A percentile compares a stretch with the other conserved stretches of the same genome.
These are phyloP conservation scores for Enoplosus armatus DNA, from an alignment of 2,797 vertebrate genomes.

Conservation along the genomic window DNA sequence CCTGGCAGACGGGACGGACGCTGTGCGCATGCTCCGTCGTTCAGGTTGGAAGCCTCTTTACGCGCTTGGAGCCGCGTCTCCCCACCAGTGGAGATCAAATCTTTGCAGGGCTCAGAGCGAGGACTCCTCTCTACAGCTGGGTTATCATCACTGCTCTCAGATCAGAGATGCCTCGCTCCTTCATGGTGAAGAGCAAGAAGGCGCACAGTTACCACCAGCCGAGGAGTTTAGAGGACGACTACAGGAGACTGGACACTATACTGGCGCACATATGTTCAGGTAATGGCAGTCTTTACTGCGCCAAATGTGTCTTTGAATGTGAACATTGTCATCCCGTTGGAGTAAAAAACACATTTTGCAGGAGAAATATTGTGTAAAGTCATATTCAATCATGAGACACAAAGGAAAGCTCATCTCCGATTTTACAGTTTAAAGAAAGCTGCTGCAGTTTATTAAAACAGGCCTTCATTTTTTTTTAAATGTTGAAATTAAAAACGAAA, in stretches of 20 bases:
- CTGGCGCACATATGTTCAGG: slow-evolving; percentile 91
- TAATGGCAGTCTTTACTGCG: slow-evolving; percentile 73
- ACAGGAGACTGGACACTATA: slow-evolving; percentile 84
- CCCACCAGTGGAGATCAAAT: slow-evolving; percentile 62
- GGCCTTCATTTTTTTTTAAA: neutral
- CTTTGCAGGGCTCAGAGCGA: slow-evolving; percentile 72
- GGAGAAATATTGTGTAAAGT: neutral
- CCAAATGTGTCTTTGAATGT: neutral
- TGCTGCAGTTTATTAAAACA: neutral
- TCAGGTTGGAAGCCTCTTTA: slow-evolving; percentile 60
- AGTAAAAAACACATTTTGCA: neutral
- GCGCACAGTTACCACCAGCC: slow-evolving; percentile 98
- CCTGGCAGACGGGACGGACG: slow-evolving; percentile 85
- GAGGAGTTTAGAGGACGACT: slow-evolving; percentile 89
- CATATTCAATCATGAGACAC: neutral
- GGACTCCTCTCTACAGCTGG: slow-evolving; percentile 44
- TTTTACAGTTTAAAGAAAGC: neutral
- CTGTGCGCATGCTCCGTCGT: slow-evolving; percentile 82
- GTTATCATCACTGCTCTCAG: slow-evolving; percentile 26
- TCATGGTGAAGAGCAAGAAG: slow-evolving; percentile 97
- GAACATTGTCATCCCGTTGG: neutral
- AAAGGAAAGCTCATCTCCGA: neutral
- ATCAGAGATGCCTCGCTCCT: slow-evolving; percentile 93
- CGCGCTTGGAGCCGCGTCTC: slow-evolving; percentile 44
- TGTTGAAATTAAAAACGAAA: neutral